Evolutionary conservation across 2,797 vertebrate genomes (phyloP).

Genomic region (Eulemur albifrons): DNA sequence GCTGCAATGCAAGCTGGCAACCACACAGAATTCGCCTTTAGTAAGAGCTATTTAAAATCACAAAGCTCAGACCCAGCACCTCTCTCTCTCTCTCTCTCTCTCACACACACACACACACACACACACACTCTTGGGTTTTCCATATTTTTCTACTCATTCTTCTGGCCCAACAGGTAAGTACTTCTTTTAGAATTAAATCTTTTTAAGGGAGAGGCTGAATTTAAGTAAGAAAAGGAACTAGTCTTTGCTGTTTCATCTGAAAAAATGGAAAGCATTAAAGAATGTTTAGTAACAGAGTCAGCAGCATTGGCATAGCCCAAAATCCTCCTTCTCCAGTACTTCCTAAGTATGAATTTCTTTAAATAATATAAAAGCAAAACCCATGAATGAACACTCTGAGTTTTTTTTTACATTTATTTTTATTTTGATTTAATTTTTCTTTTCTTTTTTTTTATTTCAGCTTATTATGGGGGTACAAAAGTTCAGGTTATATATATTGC

Average conservation of each 20-base stretch:
- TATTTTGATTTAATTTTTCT: too few species aligned
- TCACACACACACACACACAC: background rate
- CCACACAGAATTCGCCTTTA: background rate
- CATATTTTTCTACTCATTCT: background rate
- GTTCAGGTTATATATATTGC: too few species aligned
- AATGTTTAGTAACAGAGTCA: background rate
- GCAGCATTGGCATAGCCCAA: too few species aligned
- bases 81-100: too few species aligned
- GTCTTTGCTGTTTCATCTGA: background rate
- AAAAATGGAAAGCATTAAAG: background rate
- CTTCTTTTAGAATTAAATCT: background rate
- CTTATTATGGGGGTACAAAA: too few species aligned
- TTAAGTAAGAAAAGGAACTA: background rate
- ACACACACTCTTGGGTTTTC: background rate
- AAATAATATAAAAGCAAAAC: background rate
- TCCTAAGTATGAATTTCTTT: background rate
- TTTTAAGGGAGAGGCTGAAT: background rate
- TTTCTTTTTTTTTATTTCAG: too few species aligned
- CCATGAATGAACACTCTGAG: background rate
- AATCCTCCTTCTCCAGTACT: background rate
- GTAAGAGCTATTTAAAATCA: background rate
- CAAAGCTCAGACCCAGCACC: background rate
- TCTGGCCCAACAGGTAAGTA: background rate
- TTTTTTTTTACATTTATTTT: too few species aligned
- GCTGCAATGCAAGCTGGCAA: background rate